Evolutionary conservation across 2,888 invertebrate species (phyloP).

Genomic region (Pardosa pseudoannulata): DNA sequence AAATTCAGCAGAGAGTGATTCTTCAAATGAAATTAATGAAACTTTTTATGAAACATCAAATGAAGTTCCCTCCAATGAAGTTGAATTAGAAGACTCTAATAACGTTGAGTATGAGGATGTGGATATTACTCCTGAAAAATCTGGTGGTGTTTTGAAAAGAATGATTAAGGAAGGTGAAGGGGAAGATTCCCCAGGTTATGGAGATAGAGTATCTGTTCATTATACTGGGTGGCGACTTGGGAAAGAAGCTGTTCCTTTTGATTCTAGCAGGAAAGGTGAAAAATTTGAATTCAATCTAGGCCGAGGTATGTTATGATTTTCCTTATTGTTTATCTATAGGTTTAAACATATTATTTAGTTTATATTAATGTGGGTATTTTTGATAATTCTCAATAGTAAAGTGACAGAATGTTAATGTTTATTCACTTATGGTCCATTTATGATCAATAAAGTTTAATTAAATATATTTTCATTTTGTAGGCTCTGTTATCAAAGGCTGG

Average conservation of each 20-base stretch:
- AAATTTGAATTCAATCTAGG: slow-evolving; percentile 93
- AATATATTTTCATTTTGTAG: slow-evolving; percentile 78
- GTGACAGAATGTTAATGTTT: neutral
- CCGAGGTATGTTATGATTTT: slow-evolving; percentile 85
- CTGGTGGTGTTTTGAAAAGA: slow-evolving; percentile 88
- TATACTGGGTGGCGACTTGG: slow-evolving; percentile 93
- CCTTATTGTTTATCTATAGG: no score
- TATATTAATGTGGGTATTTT: no score
- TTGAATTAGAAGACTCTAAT: neutral
- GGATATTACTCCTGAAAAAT: slow-evolving; percentile 83
- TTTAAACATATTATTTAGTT: no score
- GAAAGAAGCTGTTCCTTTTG: slow-evolving; percentile 84
- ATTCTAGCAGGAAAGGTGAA: slow-evolving; percentile 90
- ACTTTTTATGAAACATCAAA: neutral
- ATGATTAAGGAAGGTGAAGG: slow-evolving; percentile 86
- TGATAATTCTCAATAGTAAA: no score
- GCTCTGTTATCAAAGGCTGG: slow-evolving; percentile 93
- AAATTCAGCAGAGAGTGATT: neutral
- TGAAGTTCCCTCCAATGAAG: neutral
- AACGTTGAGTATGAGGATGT: slow-evolving; percentile 73
- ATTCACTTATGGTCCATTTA: no score
- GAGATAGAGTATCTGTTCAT: slow-evolving; percentile 87
- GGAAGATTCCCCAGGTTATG: slow-evolving; percentile 83
- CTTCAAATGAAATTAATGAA: neutral
- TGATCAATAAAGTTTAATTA: neutral